These are phyloP conservation scores for Geotrypetes seraphini DNA, from an alignment of 2,797 vertebrate species.

Conservation along the genomic window DNA sequence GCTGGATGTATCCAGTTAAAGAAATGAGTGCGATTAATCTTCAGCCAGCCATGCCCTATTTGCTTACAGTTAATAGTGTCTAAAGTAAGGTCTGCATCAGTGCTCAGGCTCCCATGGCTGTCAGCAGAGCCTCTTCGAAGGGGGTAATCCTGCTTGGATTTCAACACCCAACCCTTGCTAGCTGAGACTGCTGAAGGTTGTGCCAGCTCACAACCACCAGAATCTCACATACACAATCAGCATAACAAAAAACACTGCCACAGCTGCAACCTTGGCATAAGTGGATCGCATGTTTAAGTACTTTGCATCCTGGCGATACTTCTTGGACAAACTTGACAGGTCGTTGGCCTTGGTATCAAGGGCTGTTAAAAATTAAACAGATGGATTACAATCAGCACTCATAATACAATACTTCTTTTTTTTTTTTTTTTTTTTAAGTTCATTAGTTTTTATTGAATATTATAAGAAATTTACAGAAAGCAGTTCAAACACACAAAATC, in stretches of 20 bases:
- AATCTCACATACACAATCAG: constrained; percentile 93
- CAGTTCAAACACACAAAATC: too few species aligned
- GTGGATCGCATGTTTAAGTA: constrained; percentile 98
- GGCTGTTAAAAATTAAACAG: constrained; percentile 51
- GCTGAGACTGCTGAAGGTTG: constrained; percentile 39
- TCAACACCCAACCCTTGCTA: constrained; percentile 51
- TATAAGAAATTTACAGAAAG: too few species aligned
- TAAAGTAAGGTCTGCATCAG: too few species aligned
- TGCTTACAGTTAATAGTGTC: too few species aligned
- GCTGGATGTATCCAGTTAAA: too few species aligned
- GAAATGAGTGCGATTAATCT: too few species aligned
- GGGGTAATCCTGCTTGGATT: constrained; percentile 36
- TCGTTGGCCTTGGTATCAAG: constrained; percentile 96
- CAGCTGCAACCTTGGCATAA: constrained; percentile 90
- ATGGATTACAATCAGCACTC: constrained; percentile 7
- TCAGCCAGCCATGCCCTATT: too few species aligned
- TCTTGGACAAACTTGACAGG: constrained; percentile 91
- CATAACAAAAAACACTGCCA: constrained; percentile 95
- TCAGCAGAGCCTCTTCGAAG: too few species aligned
- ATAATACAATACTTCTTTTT: too few species aligned
- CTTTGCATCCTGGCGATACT: constrained; percentile 93
- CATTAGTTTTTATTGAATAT: too few species aligned
- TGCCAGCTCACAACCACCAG: constrained; percentile 88
- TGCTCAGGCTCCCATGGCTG: too few species aligned
- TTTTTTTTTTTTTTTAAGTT: too few species aligned